These are phyloP conservation scores for Grallaria varia DNA, from an alignment of 2,113 vertebrate species.

Conservation along the genomic window DNA sequence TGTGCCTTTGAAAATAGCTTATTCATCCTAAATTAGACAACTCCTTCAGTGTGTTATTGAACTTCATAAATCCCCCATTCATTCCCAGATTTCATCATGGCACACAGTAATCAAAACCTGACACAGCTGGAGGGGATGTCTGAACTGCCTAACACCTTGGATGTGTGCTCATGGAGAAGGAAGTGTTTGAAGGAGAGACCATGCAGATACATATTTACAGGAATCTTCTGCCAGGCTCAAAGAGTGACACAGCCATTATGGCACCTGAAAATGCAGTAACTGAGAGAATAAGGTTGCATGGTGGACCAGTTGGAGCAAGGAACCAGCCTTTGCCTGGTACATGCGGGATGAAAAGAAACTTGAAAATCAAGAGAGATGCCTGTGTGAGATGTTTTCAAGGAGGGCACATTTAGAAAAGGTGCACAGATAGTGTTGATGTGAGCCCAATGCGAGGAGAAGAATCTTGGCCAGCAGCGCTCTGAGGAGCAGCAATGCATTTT, in stretches of 20 bases:
- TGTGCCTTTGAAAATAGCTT: slow-evolving; percentile 20
- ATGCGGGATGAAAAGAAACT: not conserved
- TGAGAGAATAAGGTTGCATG: not conserved
- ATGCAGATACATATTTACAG: not conserved
- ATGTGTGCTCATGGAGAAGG: not conserved
- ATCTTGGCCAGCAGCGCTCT: not conserved
- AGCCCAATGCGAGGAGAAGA: not conserved
- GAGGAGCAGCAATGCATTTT: not conserved
- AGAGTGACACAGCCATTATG: not conserved
- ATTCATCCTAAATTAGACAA: slow-evolving; percentile 22
- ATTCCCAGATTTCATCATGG: not conserved
- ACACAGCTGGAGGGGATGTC: not conserved
- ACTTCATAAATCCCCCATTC: not conserved
- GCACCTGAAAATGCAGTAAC: not conserved
- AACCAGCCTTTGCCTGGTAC: not conserved
- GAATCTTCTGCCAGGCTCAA: not conserved
- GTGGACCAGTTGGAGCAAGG: not conserved
- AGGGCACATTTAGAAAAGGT: not conserved
- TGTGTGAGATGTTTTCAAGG: not conserved
- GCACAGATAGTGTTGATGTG: not conserved
- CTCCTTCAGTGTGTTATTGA: not conserved
- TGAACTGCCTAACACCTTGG: not conserved
- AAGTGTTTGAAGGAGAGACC: not conserved
- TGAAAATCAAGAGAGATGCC: not conserved
- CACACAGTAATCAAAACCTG: not conserved